A percentile compares a stretch with the other conserved stretches of the same genome.
Evolutionary conservation across 2,113 vertebrate genomes (phyloP).

Genomic region (Antechinus stuartii): DNA sequence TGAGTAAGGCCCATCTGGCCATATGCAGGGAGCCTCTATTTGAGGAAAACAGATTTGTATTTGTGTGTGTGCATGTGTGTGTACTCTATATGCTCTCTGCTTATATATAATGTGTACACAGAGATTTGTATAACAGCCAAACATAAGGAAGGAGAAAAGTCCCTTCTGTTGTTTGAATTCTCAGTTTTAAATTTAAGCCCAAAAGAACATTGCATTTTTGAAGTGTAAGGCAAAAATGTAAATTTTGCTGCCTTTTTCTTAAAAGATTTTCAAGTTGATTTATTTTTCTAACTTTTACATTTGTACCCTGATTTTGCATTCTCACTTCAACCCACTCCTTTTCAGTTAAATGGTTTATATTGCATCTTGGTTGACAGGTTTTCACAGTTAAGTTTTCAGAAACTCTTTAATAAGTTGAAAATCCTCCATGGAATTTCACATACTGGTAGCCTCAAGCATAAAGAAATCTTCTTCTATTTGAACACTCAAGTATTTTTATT

Average conservation of each 20-base stretch:
- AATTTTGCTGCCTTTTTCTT: constrained; percentile 15
- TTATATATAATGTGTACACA: neutral
- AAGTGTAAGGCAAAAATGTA: neutral
- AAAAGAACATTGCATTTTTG: constrained; percentile 21
- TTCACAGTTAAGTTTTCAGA: constrained; percentile 50
- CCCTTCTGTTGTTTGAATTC: neutral
- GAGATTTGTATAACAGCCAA: neutral
- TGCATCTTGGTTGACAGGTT: constrained; percentile 51
- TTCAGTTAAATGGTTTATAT: constrained; percentile 47
- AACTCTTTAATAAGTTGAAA: constrained; percentile 52
- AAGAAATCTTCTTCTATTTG: neutral
- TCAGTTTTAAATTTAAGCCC: constrained; percentile 35
- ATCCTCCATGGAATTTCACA: constrained; percentile 24
- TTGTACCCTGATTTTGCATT: constrained; percentile 43
- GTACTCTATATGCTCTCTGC: neutral
- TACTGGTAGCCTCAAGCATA: constrained; percentile 38
- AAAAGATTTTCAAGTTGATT: constrained; percentile 29
- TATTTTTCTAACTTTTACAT: constrained; percentile 46
- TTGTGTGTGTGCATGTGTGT: neutral
- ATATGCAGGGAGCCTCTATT: neutral
- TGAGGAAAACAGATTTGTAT: neutral
- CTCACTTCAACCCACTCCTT: constrained; percentile 64
- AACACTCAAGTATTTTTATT: constrained; percentile 23
- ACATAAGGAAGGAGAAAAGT: neutral
- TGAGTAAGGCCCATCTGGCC: neutral